Percentiles rank a stretch among this genome's conserved stretches.
Evolutionary conservation across 2,888 invertebrate genomes (phyloP).

Genomic region (Harpalus rubripes): DNA sequence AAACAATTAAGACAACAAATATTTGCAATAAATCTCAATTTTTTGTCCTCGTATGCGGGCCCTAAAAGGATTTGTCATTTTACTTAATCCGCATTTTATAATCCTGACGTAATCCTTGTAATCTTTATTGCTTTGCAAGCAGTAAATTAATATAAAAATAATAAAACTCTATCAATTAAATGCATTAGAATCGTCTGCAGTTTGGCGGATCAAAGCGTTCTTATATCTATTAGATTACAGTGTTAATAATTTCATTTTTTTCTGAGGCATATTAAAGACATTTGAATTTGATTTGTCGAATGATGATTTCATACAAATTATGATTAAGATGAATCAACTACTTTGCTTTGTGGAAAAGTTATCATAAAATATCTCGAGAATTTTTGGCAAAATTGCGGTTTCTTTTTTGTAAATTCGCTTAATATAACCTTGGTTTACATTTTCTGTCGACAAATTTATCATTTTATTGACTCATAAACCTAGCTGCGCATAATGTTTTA

Average conservation of each 20-base stretch:
- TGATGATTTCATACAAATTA: constrained; percentile 57
- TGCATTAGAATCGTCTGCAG: constrained; percentile 38
- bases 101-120: constrained; percentile 43
- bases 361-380: background rate
- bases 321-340: constrained; percentile 25
- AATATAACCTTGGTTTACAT: background rate
- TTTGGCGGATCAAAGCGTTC: constrained; percentile 18
- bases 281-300: constrained; percentile 16
- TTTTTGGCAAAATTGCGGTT: background rate
- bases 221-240: constrained; percentile 36
- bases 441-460: no score
- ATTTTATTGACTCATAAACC: no score
- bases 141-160: constrained; percentile 45
- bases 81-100: constrained; percentile 32
- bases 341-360: background rate
- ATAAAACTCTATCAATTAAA: constrained; percentile 33
- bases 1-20: background rate
- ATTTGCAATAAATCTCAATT: background rate
- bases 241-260: constrained; percentile 39
- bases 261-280: background rate
- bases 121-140: constrained; percentile 23
- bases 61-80: constrained; percentile 27
- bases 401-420: background rate
- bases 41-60: constrained; percentile 4
- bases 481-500: no score